Base-by-base conservation (phyloP, 1,140 invertebrate genomes). In the Aphaenogaster floridana region DNA sequence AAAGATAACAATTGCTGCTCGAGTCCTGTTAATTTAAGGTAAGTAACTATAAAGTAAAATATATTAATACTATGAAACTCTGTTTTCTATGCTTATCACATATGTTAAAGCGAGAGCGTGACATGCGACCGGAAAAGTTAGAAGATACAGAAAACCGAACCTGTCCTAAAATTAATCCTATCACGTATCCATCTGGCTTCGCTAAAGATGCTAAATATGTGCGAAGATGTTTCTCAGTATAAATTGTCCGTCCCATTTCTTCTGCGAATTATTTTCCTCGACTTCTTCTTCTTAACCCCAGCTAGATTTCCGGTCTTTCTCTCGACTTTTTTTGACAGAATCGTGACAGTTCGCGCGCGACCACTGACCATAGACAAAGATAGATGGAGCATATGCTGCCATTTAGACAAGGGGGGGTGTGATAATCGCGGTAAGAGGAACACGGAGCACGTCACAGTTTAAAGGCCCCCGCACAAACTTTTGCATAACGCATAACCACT, bases 101-200 rank as follows among this genome's bases (percentile, higher is more conserved):
- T 88, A 90, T 91, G 85, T 76, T 88, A 72, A 39, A 15, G 5
- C 28, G 11, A 61, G 42, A 9, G 21, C 8, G 28, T 34, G 59
- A 88, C 39, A 74, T 34, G n/a, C 66, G 63, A 54, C 13, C 72
- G 79, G 86, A n/a, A 81, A 4, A 57, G 76, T 48, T 76, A 57
- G 34, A 74, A 88, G 42, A 88, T 72, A 86, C 36, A 86, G 84
- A 84, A 87, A 88, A 68, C 86, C 93, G 91, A 95, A 97, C 97
- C 96, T 97, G 97, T 88, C 97, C 97, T 80, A 97, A 94, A 94
- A 97, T 97, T 90, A 97, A 94, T 57, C 97, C 97, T 64, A 97
- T 96, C n/a, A 96, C 96, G 90, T 96, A 97, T 90, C 92, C 95
- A 93, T 96, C 96, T 36, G 94, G 83, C 84, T 93, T 93, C 1